Evolutionary conservation across 2,113 vertebrate species (phyloP).

Genomic region (Pedetes capensis): DNA sequence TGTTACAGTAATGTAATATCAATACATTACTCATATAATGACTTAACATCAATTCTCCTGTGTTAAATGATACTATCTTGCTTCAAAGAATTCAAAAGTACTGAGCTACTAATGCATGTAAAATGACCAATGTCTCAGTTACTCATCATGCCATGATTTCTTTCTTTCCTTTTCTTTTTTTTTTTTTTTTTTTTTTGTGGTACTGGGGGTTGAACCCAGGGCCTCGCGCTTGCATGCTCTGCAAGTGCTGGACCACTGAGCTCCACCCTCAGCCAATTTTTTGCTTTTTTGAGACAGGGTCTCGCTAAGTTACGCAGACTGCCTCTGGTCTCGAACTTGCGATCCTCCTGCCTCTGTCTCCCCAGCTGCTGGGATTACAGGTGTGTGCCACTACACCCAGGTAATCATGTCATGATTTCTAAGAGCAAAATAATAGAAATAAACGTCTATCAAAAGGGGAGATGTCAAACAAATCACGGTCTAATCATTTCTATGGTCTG

Average conservation of each 20-base stretch:
- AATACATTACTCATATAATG: neutral
- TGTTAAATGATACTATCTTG: neutral
- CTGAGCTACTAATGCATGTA: neutral
- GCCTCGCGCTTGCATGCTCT: too few relatives aligned
- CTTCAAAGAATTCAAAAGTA: neutral
- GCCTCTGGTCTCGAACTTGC: too few relatives aligned
- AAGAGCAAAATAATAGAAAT: constrained; percentile 15
- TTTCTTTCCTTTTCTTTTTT: too few relatives aligned
- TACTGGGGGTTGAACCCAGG: too few relatives aligned
- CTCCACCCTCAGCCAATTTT: too few relatives aligned
- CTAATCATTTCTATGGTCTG: neutral
- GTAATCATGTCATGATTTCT: neutral
- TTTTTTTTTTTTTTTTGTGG: too few relatives aligned
- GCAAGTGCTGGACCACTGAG: too few relatives aligned
- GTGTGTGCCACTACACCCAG: too few relatives aligned
- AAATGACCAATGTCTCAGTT: neutral
- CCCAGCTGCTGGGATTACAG: too few relatives aligned
- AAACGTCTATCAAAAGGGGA: neutral
- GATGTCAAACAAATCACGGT: neutral
- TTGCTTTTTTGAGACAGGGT: too few relatives aligned
- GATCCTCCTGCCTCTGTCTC: too few relatives aligned
- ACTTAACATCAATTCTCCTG: neutral
- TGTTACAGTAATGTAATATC: neutral
- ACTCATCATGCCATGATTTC: neutral
- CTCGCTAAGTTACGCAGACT: too few relatives aligned